phyloP scores from a whole-genome alignment of 2,113 vertebrate species.

The Gopherus flavomarginatus region DNA sequence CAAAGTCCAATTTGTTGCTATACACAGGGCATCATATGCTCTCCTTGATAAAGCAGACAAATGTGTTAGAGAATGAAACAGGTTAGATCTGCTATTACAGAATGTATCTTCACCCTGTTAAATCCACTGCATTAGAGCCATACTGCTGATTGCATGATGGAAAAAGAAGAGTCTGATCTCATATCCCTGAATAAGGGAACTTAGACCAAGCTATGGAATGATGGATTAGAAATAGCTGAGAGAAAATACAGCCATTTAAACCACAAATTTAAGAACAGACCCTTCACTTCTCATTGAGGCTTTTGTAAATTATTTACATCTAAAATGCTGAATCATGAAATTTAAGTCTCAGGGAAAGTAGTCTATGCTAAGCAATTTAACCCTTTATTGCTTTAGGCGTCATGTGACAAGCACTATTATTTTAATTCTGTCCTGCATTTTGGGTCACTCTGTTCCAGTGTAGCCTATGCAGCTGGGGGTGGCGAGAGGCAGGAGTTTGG shows the following conservation, averaged over 20 bases:
- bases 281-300: neutral
- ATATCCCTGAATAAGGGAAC: neutral
- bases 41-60: conserved; percentile 2
- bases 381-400: neutral
- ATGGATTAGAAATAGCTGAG: neutral
- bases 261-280: neutral
- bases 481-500: neutral
- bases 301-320: neutral
- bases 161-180: neutral
- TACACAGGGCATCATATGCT: neutral
- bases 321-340: neutral
- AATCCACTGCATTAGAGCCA: neutral
- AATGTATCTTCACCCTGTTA: neutral
- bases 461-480: neutral
- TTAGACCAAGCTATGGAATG: neutral
- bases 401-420: rapidly evolving
- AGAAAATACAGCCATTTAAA: neutral
- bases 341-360: neutral
- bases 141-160: rapidly evolving
- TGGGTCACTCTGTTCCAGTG: neutral
- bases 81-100: neutral
- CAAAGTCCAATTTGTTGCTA: conserved; percentile 19
- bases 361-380: neutral
- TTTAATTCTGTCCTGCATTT: neutral
- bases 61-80: neutral